Conservation (phyloP, 2,888 invertebrate genomes). For the Lymantria dispar region DNA sequence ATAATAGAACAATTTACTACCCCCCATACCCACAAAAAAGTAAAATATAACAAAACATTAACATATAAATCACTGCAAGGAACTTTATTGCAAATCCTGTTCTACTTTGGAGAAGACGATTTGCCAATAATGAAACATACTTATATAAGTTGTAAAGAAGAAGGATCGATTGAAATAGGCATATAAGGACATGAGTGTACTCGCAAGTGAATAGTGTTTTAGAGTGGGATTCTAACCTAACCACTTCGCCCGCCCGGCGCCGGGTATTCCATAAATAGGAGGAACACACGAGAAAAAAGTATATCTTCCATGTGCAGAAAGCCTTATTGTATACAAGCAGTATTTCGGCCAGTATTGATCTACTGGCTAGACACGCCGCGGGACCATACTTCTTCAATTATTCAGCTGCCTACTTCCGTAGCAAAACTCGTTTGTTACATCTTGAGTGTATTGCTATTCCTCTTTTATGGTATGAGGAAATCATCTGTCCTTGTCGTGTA, state of each 20-base stretch:
- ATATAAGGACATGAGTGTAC: no score
- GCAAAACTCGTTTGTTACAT: conserved; percentile 46
- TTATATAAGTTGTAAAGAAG: neutral
- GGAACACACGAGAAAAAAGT: no score
- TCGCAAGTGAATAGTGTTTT: no score
- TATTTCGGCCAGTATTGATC: conserved; percentile 51
- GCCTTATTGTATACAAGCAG: conserved; percentile 10
- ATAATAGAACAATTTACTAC: no score
- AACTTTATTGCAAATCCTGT: neutral
- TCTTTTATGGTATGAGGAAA: conserved; percentile 47
- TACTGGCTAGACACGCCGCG: conserved; percentile 48
- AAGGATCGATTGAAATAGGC: neutral
- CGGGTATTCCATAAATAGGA: no score
- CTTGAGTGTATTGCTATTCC: conserved; percentile 52
- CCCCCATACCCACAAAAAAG: no score
- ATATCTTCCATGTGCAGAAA: no score
- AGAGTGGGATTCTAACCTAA: no score
- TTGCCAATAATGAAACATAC: neutral
- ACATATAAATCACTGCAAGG: no score
- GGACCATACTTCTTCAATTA: conserved; percentile 70
- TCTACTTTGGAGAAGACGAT: neutral
- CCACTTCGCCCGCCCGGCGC: no score
- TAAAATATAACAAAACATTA: no score
- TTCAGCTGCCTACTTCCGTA: conserved; percentile 55
- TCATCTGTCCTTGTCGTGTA: conserved; percentile 39